These are phyloP conservation scores for Calonectris borealis DNA, from an alignment of 2,113 vertebrate species.

Conservation along the genomic window DNA sequence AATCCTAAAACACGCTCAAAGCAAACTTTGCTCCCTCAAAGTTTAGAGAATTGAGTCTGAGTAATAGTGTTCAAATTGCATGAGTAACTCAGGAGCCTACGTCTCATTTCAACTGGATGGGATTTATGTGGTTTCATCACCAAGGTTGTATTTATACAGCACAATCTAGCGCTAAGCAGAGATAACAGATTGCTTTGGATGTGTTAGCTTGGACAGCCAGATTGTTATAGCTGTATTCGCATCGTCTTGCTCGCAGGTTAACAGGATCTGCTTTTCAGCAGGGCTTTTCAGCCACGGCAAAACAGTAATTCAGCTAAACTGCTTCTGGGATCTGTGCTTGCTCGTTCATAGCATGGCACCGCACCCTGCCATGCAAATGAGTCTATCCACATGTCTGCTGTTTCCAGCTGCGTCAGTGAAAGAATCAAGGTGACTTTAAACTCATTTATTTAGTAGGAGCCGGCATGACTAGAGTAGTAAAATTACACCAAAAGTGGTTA, in stretches of 20 bases:
- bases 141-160: not conserved
- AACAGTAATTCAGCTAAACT: not conserved
- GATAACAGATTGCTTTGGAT: not conserved
- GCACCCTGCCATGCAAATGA: not conserved
- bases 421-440: not conserved
- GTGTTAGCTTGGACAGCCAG: not conserved
- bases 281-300: not conserved
- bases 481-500: not conserved
- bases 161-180: not conserved
- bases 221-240: not conserved
- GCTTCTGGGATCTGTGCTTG: not conserved
- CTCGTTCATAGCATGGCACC: not conserved
- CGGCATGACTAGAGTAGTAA: not conserved
- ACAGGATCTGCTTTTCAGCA: not conserved
- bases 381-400: not conserved
- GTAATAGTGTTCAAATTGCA: not conserved
- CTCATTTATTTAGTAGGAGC: not conserved
- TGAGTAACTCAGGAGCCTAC: not conserved
- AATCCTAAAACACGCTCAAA: not conserved
- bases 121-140: not conserved
- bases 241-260: not conserved
- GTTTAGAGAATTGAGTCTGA: not conserved
- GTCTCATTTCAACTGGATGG: not conserved
- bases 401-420: not conserved
- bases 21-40: not conserved